Evolutionary conservation across 2,888 invertebrate genomes (phyloP).

Genomic region (Meloe dianella): DNA sequence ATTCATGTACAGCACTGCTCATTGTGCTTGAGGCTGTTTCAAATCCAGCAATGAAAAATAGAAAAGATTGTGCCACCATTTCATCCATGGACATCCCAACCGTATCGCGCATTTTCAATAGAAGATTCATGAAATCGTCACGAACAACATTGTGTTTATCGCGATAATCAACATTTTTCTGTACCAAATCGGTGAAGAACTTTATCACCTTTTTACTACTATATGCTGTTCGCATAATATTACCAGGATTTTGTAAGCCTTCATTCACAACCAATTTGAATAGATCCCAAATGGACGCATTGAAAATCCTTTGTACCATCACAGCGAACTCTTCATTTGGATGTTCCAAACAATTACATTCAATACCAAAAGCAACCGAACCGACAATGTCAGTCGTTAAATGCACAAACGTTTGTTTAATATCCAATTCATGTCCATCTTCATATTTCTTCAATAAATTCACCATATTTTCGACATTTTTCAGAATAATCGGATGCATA

Average conservation of each 20-base stretch:
- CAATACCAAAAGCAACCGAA: slow-evolving; percentile 64
- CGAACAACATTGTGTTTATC: slow-evolving; percentile 57
- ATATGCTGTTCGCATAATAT: slow-evolving; percentile 1
- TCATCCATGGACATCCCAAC: slow-evolving; percentile 37
- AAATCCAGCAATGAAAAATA: slow-evolving; percentile 67
- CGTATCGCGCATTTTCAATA: slow-evolving; percentile 57
- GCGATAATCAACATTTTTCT: slow-evolving; percentile 57
- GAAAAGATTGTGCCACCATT: slow-evolving; percentile 61
- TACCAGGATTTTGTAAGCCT: slow-evolving; percentile 16
- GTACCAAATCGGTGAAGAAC: slow-evolving; percentile 47
- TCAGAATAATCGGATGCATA: not conserved
- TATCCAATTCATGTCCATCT: slow-evolving; percentile 42
- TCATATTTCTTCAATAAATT: not conserved
- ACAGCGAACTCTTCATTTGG: slow-evolving; percentile 59
- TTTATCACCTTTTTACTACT: slow-evolving; percentile 10
- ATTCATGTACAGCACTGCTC: slow-evolving; percentile 63
- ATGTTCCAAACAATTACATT: slow-evolving; percentile 62
- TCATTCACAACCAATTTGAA: not conserved
- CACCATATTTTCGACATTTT: slow-evolving; percentile 1
- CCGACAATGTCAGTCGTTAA: slow-evolving; percentile 63
- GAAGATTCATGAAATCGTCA: slow-evolving; percentile 63
- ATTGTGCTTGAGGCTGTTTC: slow-evolving; percentile 67
- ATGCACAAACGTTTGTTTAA: slow-evolving; percentile 57
- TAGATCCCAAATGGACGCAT: not conserved
- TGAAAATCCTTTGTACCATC: slow-evolving; percentile 29